phyloP scores from a whole-genome alignment of 2,797 vertebrate genomes.

The Moxostoma hubbsi region DNA sequence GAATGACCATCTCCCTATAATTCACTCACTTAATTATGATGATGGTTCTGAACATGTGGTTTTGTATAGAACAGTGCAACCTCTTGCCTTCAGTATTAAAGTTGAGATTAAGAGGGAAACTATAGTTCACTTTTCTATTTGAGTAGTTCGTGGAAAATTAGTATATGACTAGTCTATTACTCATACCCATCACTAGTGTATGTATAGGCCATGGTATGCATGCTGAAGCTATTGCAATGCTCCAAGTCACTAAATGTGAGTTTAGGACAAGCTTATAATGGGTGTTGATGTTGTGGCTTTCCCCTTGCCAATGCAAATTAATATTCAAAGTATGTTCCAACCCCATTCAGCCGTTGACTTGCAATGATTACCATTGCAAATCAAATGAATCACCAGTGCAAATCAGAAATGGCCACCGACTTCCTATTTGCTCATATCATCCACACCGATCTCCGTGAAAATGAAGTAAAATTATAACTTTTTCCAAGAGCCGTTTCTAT shows the following conservation, averaged over 20 bases:
- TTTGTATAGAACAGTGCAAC: no score
- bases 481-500: background rate
- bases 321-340: conserved; percentile 42
- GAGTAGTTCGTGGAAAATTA: no score
- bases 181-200: no score
- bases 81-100: no score
- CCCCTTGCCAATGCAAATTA: conserved; percentile 48
- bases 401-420: conserved; percentile 15
- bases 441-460: background rate
- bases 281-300: background rate
- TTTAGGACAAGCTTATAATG: background rate
- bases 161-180: no score
- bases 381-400: conserved; percentile 35
- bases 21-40: no score
- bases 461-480: background rate
- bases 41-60: no score
- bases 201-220: no score
- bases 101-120: no score
- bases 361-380: conserved; percentile 9
- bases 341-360: background rate
- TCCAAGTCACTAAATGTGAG: background rate
- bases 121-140: no score
- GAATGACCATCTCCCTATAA: background rate
- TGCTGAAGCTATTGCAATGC: no score
- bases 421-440: background rate